Evolutionary conservation across 1,140 invertebrate genomes (phyloP).

Genomic region (Sinonovacula constricta): DNA sequence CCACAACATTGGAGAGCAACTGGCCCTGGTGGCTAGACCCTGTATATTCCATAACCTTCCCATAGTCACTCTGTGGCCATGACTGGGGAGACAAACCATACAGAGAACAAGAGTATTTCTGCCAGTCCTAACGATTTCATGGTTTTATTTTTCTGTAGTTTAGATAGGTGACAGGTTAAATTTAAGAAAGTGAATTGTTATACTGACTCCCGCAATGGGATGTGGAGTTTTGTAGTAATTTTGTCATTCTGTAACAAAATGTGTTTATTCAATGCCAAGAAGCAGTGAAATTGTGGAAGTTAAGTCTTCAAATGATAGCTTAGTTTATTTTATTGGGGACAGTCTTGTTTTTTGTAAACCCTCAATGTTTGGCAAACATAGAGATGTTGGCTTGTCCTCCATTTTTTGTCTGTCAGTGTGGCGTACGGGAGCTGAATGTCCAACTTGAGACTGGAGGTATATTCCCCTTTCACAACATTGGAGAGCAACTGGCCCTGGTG

Average conservation of each 20-base stretch:
- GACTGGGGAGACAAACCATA: conserved; percentile 53
- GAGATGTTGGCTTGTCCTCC: conserved; percentile 28
- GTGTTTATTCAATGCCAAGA: neutral
- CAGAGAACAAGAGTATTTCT: conserved; percentile 31
- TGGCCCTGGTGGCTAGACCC: conserved; percentile 35
- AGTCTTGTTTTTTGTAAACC: too few species aligned
- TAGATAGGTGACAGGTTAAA: too few species aligned
- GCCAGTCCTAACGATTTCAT: conserved; percentile 39
- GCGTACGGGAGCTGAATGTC: conserved; percentile 45
- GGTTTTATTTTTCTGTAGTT: too few species aligned
- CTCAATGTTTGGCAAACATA: too few species aligned
- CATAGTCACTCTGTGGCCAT: conserved; percentile 37
- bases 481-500: conserved; percentile 23
- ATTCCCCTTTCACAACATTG: conserved; percentile 52
- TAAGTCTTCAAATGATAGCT: too few species aligned
- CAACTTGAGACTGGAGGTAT: conserved; percentile 25
- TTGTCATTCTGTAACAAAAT: neutral
- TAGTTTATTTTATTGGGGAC: too few species aligned
- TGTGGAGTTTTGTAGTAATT: too few species aligned
- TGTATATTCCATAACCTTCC: conserved; percentile 55
- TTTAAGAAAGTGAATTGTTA: too few species aligned
- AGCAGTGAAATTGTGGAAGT: neutral
- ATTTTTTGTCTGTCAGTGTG: conserved; percentile 30
- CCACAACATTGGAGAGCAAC: conserved; percentile 52
- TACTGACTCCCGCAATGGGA: too few species aligned